A percentile compares a stretch with the other conserved stretches of the same genome.
phyloP scores from a whole-genome alignment of 2,888 invertebrate genomes.

The Sphaerophoria taeniata region DNA sequence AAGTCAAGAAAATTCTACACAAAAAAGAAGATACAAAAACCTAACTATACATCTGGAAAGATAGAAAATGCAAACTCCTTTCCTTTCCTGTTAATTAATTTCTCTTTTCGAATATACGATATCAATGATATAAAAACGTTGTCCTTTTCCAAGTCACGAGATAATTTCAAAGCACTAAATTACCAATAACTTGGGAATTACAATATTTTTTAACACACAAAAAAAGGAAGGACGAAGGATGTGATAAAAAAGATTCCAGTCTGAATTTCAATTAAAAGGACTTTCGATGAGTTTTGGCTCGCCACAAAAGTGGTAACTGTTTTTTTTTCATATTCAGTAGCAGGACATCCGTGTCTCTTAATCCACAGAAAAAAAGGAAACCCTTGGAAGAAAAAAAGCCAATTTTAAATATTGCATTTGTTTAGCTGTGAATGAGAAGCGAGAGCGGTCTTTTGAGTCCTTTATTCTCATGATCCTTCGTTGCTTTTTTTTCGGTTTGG shows the following conservation, averaged over 20 bases:
- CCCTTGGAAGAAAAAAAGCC: conserved; percentile 5
- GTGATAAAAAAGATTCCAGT: conserved; percentile 14
- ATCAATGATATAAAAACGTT: conserved; percentile 44
- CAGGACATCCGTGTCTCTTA: conserved; percentile 32
- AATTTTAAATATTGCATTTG: conserved; percentile 53
- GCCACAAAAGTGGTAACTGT: conserved; percentile 28
- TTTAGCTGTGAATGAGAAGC: conserved; percentile 21
- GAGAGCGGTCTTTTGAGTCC: conserved; percentile 34
- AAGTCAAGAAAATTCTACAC: background rate
- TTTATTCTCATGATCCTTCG: background rate
- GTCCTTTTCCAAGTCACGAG: conserved; percentile 41
- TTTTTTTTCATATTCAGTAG: conserved; percentile 4
- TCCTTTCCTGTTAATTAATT: conserved; percentile 66
- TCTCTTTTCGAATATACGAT: conserved; percentile 52
- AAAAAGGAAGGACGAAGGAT: conserved; percentile 8
- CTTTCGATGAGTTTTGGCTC: conserved; percentile 42
- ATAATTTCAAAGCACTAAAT: conserved; percentile 54
- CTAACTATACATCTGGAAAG: background rate
- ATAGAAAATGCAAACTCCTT: conserved; percentile 44
- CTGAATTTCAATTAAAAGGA: conserved; percentile 65
- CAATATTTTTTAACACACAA: conserved; percentile 41
- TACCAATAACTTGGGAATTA: conserved; percentile 52
- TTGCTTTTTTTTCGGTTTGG: background rate
- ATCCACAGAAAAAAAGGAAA: conserved; percentile 7
- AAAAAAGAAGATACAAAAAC: background rate